Evolutionary conservation across 2,113 vertebrate species (phyloP).

Genomic region (Copsychus sechellarum): DNA sequence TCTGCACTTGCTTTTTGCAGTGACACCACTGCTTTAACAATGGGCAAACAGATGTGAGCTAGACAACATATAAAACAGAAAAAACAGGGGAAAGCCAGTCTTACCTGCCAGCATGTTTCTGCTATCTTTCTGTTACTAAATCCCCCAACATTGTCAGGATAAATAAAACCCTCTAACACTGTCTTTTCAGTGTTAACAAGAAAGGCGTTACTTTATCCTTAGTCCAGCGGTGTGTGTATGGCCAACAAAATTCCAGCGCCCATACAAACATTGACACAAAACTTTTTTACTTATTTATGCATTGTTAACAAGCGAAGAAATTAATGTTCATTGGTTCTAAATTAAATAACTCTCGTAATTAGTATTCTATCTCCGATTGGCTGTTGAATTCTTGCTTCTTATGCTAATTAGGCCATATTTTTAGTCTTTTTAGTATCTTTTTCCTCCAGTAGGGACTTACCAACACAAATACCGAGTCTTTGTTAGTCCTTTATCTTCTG

Average conservation of each 20-base stretch:
- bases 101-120: not conserved
- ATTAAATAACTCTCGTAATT: not conserved
- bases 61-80: not conserved
- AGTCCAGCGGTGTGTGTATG: not conserved
- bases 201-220: not conserved
- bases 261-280: not conserved
- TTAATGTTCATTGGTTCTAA: not conserved
- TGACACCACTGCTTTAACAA: not conserved
- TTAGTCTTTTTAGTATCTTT: not conserved
- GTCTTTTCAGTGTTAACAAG: not conserved
- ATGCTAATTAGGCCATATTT: not conserved
- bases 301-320: not conserved
- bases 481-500: not conserved
- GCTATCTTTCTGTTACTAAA: not conserved
- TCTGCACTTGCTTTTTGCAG: not conserved
- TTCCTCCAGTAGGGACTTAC: not conserved
- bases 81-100: not conserved
- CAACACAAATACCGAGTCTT: not conserved
- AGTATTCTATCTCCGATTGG: not conserved
- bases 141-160: not conserved
- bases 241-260: not conserved
- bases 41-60: not conserved
- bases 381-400: not conserved
- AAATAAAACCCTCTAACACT: not conserved
- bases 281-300: not conserved